Evolutionary conservation across 2,888 invertebrate species (phyloP), one percentile per base, ranked within the genome.

Genomic region (Lobophora halterata): DNA sequence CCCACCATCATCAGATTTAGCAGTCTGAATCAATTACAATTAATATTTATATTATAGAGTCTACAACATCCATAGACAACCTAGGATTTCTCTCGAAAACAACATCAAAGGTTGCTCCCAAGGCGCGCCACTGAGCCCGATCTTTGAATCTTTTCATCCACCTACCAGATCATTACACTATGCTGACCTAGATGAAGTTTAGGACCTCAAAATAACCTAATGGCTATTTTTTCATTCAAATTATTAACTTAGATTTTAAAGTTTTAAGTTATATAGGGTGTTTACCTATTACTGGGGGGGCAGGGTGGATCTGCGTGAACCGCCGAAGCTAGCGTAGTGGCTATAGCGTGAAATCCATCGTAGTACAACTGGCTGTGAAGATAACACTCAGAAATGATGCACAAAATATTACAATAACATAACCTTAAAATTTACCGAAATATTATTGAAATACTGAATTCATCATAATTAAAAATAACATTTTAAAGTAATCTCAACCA

Each of bases 321-420:
- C 16, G 94, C 88, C 32, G 93, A 91, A 0, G 97, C 93, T 38
- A 99, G 77, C 29, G 92, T 93, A 0, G 96, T 92, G 0, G 98
- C 99, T 29, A 98, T 88, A n/a, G 93, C 92, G 71, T 97, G 97
- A 73, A 97, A 94, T 0, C 99, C 99, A 91, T 99, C 99, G 69
- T 99, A 99, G 77, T 95, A 97, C 32, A 99, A 87, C 78, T 99
- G 99, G 63, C 99, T 99, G 73, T 17, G 49, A 57, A 24, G 16
- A 24, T 35, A 36, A 43, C 24, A 32, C n/a, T n/a, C n/a, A n/a
- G n/a, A 8, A 13, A 19, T 11, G 3, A 18, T 9, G 3, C 31
- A 34, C 18, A 29, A 7, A 25, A 8, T 7, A 37, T 38, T 16
- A 31, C 50, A 52, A 54, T 7, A 37, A 41, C 19, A 31, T 51